These are phyloP conservation scores for Epinotia nisella DNA, from an alignment of 2,888 invertebrate genomes.

Conservation along the genomic window DNA sequence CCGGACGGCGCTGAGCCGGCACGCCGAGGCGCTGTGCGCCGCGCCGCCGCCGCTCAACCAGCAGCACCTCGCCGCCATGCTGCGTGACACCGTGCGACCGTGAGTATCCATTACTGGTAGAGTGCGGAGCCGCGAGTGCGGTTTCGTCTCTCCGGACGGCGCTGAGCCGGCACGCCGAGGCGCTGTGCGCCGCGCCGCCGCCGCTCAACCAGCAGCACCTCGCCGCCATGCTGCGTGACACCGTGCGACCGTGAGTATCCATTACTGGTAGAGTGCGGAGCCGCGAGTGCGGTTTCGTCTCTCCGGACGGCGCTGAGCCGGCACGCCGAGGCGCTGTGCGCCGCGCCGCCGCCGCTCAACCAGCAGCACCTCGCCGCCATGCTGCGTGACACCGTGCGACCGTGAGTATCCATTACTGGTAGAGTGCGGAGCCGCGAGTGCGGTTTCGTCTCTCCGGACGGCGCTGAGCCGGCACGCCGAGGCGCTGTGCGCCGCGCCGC, in stretches of 20 bases:
- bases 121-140: slow-evolving; percentile 66
- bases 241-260: no score
- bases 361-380: slow-evolving; percentile 57
- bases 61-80: no score
- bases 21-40: no score
- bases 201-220: slow-evolving; percentile 54
- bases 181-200: slow-evolving; percentile 58
- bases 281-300: slow-evolving; percentile 56
- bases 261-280: slow-evolving; percentile 58
- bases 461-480: slow-evolving; percentile 70
- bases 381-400: slow-evolving; percentile 53
- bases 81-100: no score
- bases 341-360: slow-evolving; percentile 52
- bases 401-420: slow-evolving; percentile 58
- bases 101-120: no score
- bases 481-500: no score
- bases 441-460: slow-evolving; percentile 57
- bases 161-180: slow-evolving; percentile 67
- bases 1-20: no score
- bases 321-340: slow-evolving; percentile 65
- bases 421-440: slow-evolving; percentile 68
- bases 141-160: slow-evolving; percentile 62
- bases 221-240: slow-evolving; percentile 57
- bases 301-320: slow-evolving; percentile 68
- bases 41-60: no score